Evolutionary conservation across 1,140 invertebrate genomes (phyloP).

Genomic region (Pectinophora gossypiella): DNA sequence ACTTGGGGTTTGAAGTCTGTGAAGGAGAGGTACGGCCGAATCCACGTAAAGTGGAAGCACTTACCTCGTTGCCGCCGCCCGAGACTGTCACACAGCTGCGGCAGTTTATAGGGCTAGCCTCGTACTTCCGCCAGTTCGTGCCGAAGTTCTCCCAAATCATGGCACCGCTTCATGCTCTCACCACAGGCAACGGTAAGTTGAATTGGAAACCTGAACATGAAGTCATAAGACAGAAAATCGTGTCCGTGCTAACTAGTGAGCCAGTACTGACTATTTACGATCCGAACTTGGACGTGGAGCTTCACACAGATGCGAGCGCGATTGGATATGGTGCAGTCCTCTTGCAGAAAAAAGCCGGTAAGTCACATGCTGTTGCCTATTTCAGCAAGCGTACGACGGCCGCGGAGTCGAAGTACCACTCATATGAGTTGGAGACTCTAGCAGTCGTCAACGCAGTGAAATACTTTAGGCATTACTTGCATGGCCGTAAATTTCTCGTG

Average conservation of each 20-base stretch:
- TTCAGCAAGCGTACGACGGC: not conserved
- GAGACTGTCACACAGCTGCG: not conserved
- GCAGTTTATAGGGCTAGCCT: not conserved
- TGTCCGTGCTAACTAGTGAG: not conserved
- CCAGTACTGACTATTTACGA: not conserved
- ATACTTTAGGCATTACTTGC: not conserved
- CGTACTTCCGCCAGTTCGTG: not conserved
- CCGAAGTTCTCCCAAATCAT: not conserved
- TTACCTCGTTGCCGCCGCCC: not conserved
- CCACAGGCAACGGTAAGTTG: not conserved
- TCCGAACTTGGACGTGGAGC: not conserved
- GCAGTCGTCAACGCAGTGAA: not conserved
- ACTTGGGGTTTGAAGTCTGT: not conserved
- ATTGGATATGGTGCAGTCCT: not conserved
- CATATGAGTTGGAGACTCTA: constrained; percentile 1
- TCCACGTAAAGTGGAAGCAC: not conserved
- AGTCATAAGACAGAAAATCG: not conserved
- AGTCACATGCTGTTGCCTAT: not conserved
- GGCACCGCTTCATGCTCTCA: not conserved
- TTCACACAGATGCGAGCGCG: not conserved
- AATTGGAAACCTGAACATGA: not conserved
- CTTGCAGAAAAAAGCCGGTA: not conserved
- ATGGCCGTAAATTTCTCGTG: not conserved
- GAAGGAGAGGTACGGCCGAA: not conserved
- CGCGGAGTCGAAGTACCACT: not conserved